Conservation (phyloP, 2,113 vertebrate genomes). For the Peromyscus maniculatus region DNA sequence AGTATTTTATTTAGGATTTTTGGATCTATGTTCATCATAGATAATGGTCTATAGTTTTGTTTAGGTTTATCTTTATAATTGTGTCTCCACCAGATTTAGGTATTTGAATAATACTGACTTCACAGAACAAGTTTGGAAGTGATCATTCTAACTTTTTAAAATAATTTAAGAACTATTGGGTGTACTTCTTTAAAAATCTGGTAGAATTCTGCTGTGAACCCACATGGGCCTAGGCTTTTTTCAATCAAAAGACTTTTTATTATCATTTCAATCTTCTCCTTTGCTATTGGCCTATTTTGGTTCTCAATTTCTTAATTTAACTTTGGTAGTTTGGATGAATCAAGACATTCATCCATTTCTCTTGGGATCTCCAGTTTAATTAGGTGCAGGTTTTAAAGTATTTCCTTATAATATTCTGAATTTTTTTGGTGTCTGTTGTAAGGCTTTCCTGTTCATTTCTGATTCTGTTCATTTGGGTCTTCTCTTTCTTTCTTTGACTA, state of each 20-base stretch:
- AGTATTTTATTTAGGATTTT: background rate
- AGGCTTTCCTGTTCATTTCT: background rate
- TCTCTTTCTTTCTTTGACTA: background rate
- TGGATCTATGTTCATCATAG: background rate
- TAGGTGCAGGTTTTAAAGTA: background rate
- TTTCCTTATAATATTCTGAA: background rate
- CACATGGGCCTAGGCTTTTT: background rate
- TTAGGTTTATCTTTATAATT: background rate
- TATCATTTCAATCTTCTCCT: background rate
- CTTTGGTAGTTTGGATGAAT: background rate
- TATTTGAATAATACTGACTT: background rate
- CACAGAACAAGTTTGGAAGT: background rate
- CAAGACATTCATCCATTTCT: background rate
- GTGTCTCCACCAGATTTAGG: background rate
- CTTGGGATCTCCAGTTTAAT: background rate
- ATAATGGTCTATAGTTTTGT: background rate
- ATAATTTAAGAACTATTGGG: background rate
- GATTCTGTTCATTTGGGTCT: background rate
- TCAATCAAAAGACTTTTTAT: background rate
- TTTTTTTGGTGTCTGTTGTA: background rate
- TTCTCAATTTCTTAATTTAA: background rate
- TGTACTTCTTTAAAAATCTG: background rate
- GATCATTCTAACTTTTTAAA: background rate
- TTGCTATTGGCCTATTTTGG: background rate
- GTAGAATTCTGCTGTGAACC: background rate